Evolutionary conservation across 2,888 invertebrate species (phyloP).

Genomic region (Dryobotodes eremita): DNA sequence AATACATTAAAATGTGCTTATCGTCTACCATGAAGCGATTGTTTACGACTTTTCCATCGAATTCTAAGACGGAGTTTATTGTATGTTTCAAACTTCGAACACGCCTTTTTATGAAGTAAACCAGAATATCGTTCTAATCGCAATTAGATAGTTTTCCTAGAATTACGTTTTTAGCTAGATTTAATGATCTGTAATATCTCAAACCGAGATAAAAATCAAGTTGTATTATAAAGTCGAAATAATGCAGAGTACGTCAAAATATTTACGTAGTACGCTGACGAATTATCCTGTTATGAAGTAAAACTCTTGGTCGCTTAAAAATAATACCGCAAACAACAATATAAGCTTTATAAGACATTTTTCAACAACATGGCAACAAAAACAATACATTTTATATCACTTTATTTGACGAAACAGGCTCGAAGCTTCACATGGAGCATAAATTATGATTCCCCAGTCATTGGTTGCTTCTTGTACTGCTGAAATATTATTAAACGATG

Average conservation of each 20-base stretch:
- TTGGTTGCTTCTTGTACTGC: conserved; percentile 37
- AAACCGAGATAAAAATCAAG: conserved; percentile 8
- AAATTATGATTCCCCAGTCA: conserved; percentile 70
- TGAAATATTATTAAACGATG: conserved; percentile 21
- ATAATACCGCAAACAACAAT: conserved; percentile 46
- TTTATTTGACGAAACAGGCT: conserved; percentile 63
- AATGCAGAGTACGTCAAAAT: conserved; percentile 23
- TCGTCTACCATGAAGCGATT: not conserved
- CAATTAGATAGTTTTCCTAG: conserved; percentile 19
- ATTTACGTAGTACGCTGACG: conserved; percentile 19
- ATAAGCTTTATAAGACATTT: conserved; percentile 54
- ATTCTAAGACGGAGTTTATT: conserved; percentile 8
- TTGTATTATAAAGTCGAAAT: conserved; percentile 4
- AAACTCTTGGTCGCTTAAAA: conserved; percentile 14
- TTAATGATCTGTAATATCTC: conserved; percentile 29
- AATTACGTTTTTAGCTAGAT: not conserved
- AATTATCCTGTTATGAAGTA: conserved; percentile 30
- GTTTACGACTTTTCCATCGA: conserved; percentile 18
- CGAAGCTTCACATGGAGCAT: conserved; percentile 64
- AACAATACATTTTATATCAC: conserved; percentile 46
- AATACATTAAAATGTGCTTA: conserved; percentile 27
- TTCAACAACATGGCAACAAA: conserved; percentile 60
- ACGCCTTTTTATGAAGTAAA: conserved; percentile 17
- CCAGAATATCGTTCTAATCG: conserved; percentile 5
- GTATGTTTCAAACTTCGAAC: conserved; percentile 7